phyloP scores from a whole-genome alignment of 1,140 invertebrate genomes.

The Microplitis demolitor region DNA sequence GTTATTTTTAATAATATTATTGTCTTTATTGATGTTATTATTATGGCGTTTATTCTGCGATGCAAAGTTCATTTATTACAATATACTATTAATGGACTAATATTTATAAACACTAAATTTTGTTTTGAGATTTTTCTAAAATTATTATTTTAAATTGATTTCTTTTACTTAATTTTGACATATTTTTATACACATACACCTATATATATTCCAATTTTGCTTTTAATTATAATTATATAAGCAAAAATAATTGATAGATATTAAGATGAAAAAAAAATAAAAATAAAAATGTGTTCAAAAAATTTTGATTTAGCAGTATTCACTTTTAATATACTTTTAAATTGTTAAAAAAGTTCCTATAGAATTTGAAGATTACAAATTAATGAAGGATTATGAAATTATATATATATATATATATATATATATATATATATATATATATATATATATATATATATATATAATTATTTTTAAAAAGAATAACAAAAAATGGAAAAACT shows the following conservation, averaged over 20 bases:
- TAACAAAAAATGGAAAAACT: too few relatives aligned
- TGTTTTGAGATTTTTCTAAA: too few relatives aligned
- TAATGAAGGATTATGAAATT: background rate
- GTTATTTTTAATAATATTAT: slow-evolving; percentile 24
- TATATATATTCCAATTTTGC: background rate
- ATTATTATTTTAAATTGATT: too few relatives aligned
- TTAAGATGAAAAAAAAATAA: background rate
- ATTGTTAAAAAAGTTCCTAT: slow-evolving; percentile 25
- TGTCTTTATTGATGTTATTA: slow-evolving; percentile 23
- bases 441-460: background rate
- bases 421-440: too few relatives aligned
- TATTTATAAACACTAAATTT: too few relatives aligned
- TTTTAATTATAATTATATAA: background rate
- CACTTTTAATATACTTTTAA: slow-evolving; percentile 45
- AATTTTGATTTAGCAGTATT: slow-evolving; percentile 53
- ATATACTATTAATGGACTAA: too few relatives aligned
- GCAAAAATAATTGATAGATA: background rate
- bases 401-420: too few relatives aligned
- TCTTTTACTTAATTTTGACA: too few relatives aligned
- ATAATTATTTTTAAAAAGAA: too few relatives aligned
- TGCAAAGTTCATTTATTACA: too few relatives aligned
- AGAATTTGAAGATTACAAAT: slow-evolving; percentile 20
- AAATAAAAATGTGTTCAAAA: slow-evolving; percentile 53
- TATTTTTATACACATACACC: background rate
- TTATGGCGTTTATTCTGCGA: too few relatives aligned